Percentiles rank a stretch among this genome's conserved stretches.
These are phyloP conservation scores for Yoshiicerus persimilis DNA, from an alignment of 1,140 invertebrate species.

Conservation along the genomic window DNA sequence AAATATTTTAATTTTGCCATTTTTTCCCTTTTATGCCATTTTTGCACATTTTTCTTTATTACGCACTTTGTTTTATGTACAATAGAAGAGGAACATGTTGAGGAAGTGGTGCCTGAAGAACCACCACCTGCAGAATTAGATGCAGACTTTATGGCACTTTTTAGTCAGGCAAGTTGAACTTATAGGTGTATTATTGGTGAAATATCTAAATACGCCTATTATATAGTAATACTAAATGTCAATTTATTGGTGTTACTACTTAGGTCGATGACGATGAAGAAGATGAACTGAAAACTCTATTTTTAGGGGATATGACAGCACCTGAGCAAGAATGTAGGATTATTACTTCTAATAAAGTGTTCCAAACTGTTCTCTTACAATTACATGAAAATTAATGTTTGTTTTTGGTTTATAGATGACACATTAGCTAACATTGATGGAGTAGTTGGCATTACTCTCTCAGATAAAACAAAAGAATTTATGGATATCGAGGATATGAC, in stretches of 20 bases:
- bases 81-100: neutral
- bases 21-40: too few relatives aligned
- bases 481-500: constrained; percentile 34
- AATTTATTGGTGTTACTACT: neutral
- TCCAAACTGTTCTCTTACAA: neutral
- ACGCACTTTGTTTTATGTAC: neutral
- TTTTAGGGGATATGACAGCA: neutral
- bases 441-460: constrained; percentile 37
- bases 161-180: neutral
- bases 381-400: neutral
- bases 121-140: neutral
- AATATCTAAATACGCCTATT: neutral
- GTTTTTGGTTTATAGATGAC: neutral
- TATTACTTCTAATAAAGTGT: neutral
- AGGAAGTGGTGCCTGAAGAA: neutral
- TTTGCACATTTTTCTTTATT: neutral
- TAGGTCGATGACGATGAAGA: constrained; percentile 28
- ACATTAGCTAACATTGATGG: constrained; percentile 34
- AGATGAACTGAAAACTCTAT: constrained; percentile 37
- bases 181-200: too few relatives aligned
- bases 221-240: neutral
- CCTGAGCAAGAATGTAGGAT: constrained; percentile 23
- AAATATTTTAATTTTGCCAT: too few relatives aligned
- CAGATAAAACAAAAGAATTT: constrained; percentile 37
- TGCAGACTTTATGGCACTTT: constrained; percentile 6